A percentile compares a stretch with the other conserved stretches of the same genome.
These are phyloP conservation scores for Trinorchestia longiramus DNA, from an alignment of 1,140 invertebrate species.

Conservation along the genomic window DNA sequence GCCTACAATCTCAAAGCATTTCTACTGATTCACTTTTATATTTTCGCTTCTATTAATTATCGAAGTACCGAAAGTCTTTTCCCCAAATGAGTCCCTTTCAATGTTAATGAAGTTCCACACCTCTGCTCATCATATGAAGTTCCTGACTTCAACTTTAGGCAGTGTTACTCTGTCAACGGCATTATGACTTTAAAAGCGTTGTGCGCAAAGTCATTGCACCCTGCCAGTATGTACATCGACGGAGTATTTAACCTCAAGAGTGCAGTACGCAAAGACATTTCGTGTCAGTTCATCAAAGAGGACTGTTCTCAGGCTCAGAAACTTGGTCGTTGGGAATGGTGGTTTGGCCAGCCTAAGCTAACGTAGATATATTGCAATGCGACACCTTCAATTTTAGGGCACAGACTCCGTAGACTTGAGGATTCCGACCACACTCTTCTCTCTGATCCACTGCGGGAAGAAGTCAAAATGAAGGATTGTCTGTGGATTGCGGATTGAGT, in stretches of 20 bases:
- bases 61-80: no score
- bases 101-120: not conserved
- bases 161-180: not conserved
- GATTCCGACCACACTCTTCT: not conserved
- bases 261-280: not conserved
- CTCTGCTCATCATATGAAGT: not conserved
- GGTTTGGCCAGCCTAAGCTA: not conserved
- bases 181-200: not conserved
- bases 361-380: slow-evolving; percentile 12
- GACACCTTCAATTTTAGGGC: slow-evolving; percentile 25
- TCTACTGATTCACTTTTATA: no score
- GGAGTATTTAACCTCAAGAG: not conserved
- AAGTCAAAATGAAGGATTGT: slow-evolving; percentile 29
- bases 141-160: not conserved
- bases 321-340: not conserved
- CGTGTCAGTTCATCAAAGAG: not conserved
- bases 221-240: not conserved
- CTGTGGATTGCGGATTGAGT: slow-evolving; percentile 24
- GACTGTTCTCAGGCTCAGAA: not conserved
- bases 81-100: no score
- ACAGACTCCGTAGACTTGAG: slow-evolving; percentile 12
- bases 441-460: not conserved
- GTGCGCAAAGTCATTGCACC: not conserved
- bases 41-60: no score
- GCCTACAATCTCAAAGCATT: no score